Evolutionary conservation across 1,140 invertebrate genomes (phyloP).

Genomic region (Procambarus clarkii): DNA sequence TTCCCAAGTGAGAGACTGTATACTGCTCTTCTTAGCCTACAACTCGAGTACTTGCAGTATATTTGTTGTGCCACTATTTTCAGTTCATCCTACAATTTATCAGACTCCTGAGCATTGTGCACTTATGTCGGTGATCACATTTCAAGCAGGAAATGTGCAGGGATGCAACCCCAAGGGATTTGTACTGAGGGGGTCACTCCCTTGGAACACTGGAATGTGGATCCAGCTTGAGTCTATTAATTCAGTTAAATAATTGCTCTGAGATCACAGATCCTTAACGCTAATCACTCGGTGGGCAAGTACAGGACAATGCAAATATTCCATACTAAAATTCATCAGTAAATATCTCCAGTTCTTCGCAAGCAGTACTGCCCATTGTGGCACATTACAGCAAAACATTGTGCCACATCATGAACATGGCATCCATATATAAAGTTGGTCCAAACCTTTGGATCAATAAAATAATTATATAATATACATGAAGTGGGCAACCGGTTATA

Average conservation of each 20-base stretch:
- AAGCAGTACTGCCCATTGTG: conserved; percentile 52
- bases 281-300: conserved; percentile 56
- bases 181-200: conserved; percentile 64
- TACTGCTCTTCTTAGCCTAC: conserved; percentile 38
- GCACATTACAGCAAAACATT: conserved; percentile 42
- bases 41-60: conserved; percentile 46
- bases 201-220: conserved; percentile 64
- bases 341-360: conserved; percentile 41
- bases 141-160: conserved; percentile 56
- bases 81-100: conserved; percentile 43
- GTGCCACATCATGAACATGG: conserved; percentile 47
- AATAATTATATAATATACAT: conserved; percentile 67
- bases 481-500: conserved; percentile 60
- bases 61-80: conserved; percentile 42
- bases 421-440: conserved; percentile 63
- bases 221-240: conserved; percentile 43
- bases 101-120: conserved; percentile 68
- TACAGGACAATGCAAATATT: conserved; percentile 61
- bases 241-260: conserved; percentile 53
- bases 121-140: conserved; percentile 51
- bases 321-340: conserved; percentile 26
- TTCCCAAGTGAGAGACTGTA: conserved; percentile 23
- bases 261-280: conserved; percentile 68
- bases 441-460: conserved; percentile 70
- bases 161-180: conserved; percentile 61